Base-by-base conservation (phyloP, 2,888 invertebrate species). In the Lepidocyrtoides sp. region DNA sequence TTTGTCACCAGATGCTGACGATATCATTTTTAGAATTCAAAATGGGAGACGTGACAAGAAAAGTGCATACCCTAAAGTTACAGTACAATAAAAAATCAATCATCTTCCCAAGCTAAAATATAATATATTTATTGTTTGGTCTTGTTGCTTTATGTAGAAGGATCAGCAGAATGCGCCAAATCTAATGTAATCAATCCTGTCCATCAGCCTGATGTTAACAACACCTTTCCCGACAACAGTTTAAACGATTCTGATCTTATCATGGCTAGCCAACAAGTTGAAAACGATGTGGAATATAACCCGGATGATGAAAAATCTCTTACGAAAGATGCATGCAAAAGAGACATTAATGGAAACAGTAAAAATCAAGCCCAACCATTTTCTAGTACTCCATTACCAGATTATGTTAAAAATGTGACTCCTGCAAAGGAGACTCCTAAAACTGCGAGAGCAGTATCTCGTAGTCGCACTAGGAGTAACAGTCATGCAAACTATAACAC, bases 181-280 rank as follows among this genome's bases (percentile, higher is more conserved):
- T 10, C 26, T 26, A 60, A 29, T 3, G 29, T 1, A 0, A 29
- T 12, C n/a, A 69, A 36, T 17, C 23, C n/a, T n/a, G n/a, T 48
- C 17, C 17, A 44, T 1, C 2, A 8, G 29, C 29, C 75, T 20
- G 29, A 51, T n/a, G 10, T 3, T 29, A 3, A 4, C 2, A 57
- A 32, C 32, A 54, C 51, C 2, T n/a, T n/a, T n/a, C n/a, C n/a
- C n/a, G 83, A 89, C 5, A 41, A 83, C n/a, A 88, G 81, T 26
- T 69, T 88, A 0, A 81, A 83, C 44, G 85, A 85, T 26, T 72
- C 72, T 0, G 89, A 89, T 20, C 32, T 79, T 0, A 32, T 89
- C 4, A 23, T 32, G 4, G 84, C 77, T n/a, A 89, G 75, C 23
- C 89, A 89, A n/a, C 83, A 83, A 81, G 84, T 51, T 2, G 89